Conservation (phyloP, 2,888 invertebrate genomes). For the Dolichomitus sp. region DNA sequence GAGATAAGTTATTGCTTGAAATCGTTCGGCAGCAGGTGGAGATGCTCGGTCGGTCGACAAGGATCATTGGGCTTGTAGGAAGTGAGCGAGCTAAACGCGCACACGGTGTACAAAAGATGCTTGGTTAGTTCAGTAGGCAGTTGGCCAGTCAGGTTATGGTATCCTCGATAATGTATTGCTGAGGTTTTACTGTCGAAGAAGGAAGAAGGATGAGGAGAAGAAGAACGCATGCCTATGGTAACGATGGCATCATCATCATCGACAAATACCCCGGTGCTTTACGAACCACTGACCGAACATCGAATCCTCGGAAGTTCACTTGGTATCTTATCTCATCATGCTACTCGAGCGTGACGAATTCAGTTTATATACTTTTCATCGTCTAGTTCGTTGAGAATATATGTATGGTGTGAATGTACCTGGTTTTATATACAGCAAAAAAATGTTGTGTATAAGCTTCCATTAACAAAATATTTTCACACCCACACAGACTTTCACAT, state of each 20-base stretch:
- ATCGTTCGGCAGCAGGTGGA: conserved; percentile 43
- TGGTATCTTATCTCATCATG: conserved; percentile 60
- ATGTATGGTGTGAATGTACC: not conserved
- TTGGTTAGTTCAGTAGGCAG: conserved; percentile 31
- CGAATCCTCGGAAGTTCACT: conserved; percentile 5
- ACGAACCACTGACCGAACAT: conserved; percentile 62
- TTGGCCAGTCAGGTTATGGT: conserved; percentile 31
- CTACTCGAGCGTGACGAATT: conserved; percentile 66
- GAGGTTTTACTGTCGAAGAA: conserved; percentile 48
- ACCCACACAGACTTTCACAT: too few species aligned
- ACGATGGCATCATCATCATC: conserved; percentile 69
- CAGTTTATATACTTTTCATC: conserved; percentile 40
- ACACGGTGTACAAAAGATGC: conserved; percentile 10
- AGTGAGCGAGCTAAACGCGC: conserved; percentile 32
- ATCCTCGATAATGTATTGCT: conserved; percentile 51
- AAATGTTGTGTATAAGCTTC: too few species aligned
- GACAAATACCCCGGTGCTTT: conserved; percentile 70
- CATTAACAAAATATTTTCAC: too few species aligned
- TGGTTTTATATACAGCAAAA: too few species aligned
- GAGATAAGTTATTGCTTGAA: conserved; percentile 35
- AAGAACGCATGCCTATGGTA: conserved; percentile 42
- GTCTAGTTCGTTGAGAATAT: not conserved
- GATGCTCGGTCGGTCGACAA: conserved; percentile 43
- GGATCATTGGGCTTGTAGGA: conserved; percentile 55
- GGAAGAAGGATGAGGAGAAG: conserved; percentile 31